phyloP scores from a whole-genome alignment of 2,888 invertebrate genomes.

The Pyralis farinalis region DNA sequence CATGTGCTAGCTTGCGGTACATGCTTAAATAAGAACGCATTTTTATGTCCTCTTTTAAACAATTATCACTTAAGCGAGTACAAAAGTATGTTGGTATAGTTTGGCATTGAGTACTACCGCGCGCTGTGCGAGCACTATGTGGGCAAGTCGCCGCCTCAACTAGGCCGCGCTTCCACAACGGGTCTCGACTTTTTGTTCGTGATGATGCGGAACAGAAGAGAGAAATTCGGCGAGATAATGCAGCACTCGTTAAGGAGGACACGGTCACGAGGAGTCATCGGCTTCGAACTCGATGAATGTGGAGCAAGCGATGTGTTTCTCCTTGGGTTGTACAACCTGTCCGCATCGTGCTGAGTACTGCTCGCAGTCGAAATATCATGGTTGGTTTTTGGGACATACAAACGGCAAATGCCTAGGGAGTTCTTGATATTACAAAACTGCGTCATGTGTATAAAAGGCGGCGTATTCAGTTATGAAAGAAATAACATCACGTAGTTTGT shows the following conservation, averaged over 20 bases:
- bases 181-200: conserved; percentile 74
- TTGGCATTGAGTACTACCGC: conserved; percentile 28
- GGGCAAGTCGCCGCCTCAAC: conserved; percentile 47
- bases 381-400: conserved; percentile 30
- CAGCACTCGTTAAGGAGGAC: conserved; percentile 71
- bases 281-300: conserved; percentile 68
- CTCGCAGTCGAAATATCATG: conserved; percentile 43
- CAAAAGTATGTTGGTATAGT: conserved; percentile 36
- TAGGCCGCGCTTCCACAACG: conserved; percentile 73
- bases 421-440: not conserved
- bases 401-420: not conserved
- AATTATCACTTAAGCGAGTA: conserved; percentile 43
- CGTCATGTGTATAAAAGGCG: not conserved
- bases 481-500: conserved; percentile 9
- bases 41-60: conserved; percentile 36
- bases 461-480: conserved; percentile 7
- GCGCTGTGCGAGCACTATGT: conserved; percentile 27
- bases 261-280: conserved; percentile 77
- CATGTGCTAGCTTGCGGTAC: conserved; percentile 16
- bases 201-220: conserved; percentile 76
- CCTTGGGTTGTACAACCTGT: conserved; percentile 59
- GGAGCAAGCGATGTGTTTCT: conserved; percentile 68
- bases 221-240: conserved; percentile 76
- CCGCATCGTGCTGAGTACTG: conserved; percentile 37
- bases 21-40: conserved; percentile 25